Evolutionary conservation across 2,113 vertebrate genomes (phyloP), one percentile per base, ranked within the genome.

Genomic region (Varanus komodoensis): DNA sequence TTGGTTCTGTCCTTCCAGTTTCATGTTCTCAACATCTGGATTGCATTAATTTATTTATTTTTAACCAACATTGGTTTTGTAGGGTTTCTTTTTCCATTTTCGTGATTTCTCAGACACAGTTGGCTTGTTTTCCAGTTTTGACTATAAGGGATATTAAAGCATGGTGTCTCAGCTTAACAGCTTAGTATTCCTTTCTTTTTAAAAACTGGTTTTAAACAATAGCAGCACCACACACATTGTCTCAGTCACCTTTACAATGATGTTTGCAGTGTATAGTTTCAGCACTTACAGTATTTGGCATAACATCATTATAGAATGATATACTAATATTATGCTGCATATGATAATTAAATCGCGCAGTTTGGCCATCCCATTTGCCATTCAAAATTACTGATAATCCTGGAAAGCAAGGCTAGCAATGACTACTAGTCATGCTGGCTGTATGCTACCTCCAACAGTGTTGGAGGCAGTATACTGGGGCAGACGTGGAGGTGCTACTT

Each of bases 31-130:
- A 69, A 54, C 82, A 89, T 89, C 89, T 89, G 89, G 89, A 85
- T 79, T 85, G 48, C 23, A 85, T 84, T 38, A 68, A 89, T 85
- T 89, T 84, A 77, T 89, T 89, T 89, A 85, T 89, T 89, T 88
- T 85, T 69, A 85, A 85, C 82, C 50, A 89, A 38, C 15, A 27
- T 69, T 79, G 50, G 64, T 79, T 90, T 89, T 69, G 61, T 1
- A 69, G 14, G 38, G 52, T 23, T 50, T 80, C 74, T 6, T 68
- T 64, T 61, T 71, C 80, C 6, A 9, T 44, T 79, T 90, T 85
- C 48, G 64, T 85, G 64, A 79, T 90, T 86, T 71, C 73, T 34
- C 64, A 80, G 75, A 90, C 64, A 29, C 50, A 14, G 44, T 69
- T 32, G 83, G 80, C 15, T 48, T 54, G 38, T 89, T 89, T 50